These are phyloP conservation scores for Zygogramma bicolorata DNA, from an alignment of 2,888 invertebrate genomes.

Conservation along the genomic window DNA sequence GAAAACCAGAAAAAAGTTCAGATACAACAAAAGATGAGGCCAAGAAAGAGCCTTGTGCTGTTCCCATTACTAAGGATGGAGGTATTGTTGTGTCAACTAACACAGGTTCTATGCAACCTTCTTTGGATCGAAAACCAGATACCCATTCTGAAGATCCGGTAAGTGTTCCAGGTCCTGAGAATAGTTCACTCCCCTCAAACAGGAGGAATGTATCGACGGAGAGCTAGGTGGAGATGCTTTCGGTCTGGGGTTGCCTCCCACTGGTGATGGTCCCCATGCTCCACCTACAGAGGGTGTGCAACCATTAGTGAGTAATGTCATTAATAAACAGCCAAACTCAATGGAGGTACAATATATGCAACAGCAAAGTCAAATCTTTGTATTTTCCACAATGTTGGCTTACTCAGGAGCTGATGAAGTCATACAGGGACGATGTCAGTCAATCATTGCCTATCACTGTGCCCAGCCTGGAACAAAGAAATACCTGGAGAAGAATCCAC, in stretches of 20 bases:
- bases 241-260: slow-evolving; percentile 58
- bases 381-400: slow-evolving; percentile 93
- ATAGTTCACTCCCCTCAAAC: slow-evolving; percentile 60
- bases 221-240: slow-evolving; percentile 64
- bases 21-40: slow-evolving; percentile 67
- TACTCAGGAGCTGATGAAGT: slow-evolving; percentile 96
- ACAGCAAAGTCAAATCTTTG: slow-evolving; percentile 98
- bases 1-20: slow-evolving; percentile 67
- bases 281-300: slow-evolving; percentile 76
- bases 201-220: slow-evolving; percentile 63
- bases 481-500: slow-evolving; percentile 93
- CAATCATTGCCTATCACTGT: slow-evolving; percentile 95
- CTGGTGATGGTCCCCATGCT: slow-evolving; percentile 57
- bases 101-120: slow-evolving; percentile 63
- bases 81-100: slow-evolving; percentile 66
- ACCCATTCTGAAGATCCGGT: slow-evolving; percentile 51
- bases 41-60: slow-evolving; percentile 62
- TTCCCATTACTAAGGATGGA: slow-evolving; percentile 65
- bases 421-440: slow-evolving; percentile 87
- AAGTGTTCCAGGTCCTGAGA: slow-evolving; percentile 46
- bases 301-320: slow-evolving; percentile 81
- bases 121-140: slow-evolving; percentile 62
- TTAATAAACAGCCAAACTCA: slow-evolving; percentile 82
- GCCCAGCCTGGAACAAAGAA: slow-evolving; percentile 95
- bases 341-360: slow-evolving; percentile 92